phyloP scores from a whole-genome alignment of 2,797 vertebrate genomes.

The Arrhamphus sclerolepis region DNA sequence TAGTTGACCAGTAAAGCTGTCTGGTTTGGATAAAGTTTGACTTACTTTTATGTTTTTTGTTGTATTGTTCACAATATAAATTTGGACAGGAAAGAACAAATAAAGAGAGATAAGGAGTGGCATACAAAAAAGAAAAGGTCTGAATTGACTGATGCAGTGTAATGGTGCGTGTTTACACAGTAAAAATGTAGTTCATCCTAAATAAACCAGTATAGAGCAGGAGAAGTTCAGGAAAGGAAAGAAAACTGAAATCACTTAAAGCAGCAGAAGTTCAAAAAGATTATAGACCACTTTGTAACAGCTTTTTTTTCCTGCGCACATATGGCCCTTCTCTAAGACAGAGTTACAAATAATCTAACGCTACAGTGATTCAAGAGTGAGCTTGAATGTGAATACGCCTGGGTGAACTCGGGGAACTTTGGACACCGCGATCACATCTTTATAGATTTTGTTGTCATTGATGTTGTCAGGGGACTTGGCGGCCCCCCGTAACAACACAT shows the following conservation, averaged over 20 bases:
- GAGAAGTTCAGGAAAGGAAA: background rate
- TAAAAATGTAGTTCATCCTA: background rate
- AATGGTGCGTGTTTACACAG: too few relatives aligned
- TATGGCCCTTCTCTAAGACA: background rate
- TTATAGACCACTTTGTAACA: background rate
- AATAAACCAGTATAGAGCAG: background rate
- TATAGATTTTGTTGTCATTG: conserved; percentile 52
- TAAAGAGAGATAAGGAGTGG: too few relatives aligned
- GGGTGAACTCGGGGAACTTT: conserved; percentile 18
- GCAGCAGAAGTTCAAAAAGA: background rate
- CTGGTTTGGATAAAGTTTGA: too few relatives aligned
- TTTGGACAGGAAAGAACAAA: too few relatives aligned
- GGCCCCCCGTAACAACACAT: conserved; percentile 16
- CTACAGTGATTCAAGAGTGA: background rate
- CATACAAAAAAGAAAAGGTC: too few relatives aligned
- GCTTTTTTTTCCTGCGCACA: background rate
- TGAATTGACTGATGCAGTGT: too few relatives aligned
- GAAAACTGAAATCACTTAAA: background rate
- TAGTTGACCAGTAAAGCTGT: too few relatives aligned
- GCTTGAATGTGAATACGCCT: conserved; percentile 11
- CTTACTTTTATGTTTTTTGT: too few relatives aligned
- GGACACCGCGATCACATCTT: conserved; percentile 24
- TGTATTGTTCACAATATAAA: too few relatives aligned
- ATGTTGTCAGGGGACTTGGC: conserved; percentile 40
- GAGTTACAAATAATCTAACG: background rate